Evolutionary conservation across 2,113 vertebrate species (phyloP), one percentile per base, ranked within the genome.

Genomic region (Lepus europaeus): DNA sequence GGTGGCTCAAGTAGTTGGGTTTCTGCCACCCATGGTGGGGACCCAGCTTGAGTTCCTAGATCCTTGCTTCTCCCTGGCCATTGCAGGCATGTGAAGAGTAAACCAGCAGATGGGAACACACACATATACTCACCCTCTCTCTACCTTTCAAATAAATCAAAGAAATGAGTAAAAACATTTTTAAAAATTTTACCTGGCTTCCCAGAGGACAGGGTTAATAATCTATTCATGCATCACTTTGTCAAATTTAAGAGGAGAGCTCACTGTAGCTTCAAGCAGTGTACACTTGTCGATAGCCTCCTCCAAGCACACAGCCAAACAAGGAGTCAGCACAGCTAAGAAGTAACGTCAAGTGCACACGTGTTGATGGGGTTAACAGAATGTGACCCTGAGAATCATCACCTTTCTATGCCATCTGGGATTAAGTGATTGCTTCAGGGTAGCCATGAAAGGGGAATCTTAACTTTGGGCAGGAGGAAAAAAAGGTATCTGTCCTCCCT

Each of bases 211-310:
- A 92, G 61, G 49, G 59, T 95, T 87, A 81, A 87, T 87, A 66
- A 73, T 56, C 64, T 76, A 90, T 93, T 83, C 39, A 49, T 10
- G 4, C 27, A 91, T 85, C 64, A 79, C n/a, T 80, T 53, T 53
- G 22, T 89, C 78, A 74, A 86, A 95, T 63, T 69, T 88, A 95
- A 82, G 76, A 79, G 33, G 23, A 81, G 31, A 90, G 68, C 72
- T 69, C 49, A 25, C 23, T 23, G 12, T 19, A 31, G 19, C 16
- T 10, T 9, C 56, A 56, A 79, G 20, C 14, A n/a, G 14, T 39
- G 16, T 36, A 84, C 45, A n/a, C 29, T 68, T 73, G 27, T 61
- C 56, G 33, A 27, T 59, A 31, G 9, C 31, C 23, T 85, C 95
- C 63, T 69, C 76, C 73, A 95, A 87, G 88, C 17, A 36, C 70